Base-by-base conservation (phyloP, 2,888 invertebrate genomes). In the Augiades crinisus region DNA sequence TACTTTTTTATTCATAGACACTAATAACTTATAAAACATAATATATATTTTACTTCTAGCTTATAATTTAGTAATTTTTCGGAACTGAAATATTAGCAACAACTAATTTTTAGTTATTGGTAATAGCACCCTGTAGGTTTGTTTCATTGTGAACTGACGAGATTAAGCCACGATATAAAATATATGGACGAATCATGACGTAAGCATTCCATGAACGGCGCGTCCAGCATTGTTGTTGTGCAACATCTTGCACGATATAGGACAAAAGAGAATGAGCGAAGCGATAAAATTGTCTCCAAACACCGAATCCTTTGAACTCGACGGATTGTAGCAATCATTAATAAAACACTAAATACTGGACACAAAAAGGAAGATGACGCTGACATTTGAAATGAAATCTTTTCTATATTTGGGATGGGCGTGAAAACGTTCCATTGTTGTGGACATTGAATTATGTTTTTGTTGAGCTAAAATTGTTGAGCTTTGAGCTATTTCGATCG, bases 271-370 rank as follows among this genome's bases (percentile, higher is more conserved):
- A 63, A 56, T 62, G 60, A 74, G 68, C 65, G 71, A 65, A 61
- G 72, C 78, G 86, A 88, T 84, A 84, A 85, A 81, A 85, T 75
- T 82, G 82, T 81, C 79, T 72, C 73, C 70, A 65, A 62, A 65
- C 63, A 62, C 65, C 68, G 65, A 81, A 80, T 82, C 81, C 81
- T 86, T 84, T 82, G 72, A 78, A 63, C 67, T 56, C 62, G 65
- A 54, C 61, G 62, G 64, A 75, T 70, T 69, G 67, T 61, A 62
- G 61, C 69, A 75, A 77, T 79, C 82, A 86, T 86, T 85, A 81
- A 88, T 85, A 78, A 75, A 77, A 70, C 72, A 74, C 75, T 80
- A 78, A 83, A 83, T 72, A 73, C 67, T 62, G 65, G 65, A 75
- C 72, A 72, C 69, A 76, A 74, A 71, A 74, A 72, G 72, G 67